Evolutionary conservation across 2,888 invertebrate species (phyloP).

Genomic region (Cheilosia grossa): DNA sequence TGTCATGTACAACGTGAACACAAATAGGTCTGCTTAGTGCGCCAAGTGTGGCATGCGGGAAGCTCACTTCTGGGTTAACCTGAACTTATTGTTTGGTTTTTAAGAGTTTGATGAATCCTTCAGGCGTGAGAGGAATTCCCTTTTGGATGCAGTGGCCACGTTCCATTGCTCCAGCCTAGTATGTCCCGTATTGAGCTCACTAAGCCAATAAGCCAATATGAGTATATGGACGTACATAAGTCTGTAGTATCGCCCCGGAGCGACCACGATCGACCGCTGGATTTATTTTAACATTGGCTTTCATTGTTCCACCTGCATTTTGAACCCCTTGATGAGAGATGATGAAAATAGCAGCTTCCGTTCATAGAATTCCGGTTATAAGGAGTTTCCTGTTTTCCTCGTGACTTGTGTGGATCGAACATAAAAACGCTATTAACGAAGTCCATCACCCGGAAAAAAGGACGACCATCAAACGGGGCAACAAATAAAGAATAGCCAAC

Average conservation of each 20-base stretch:
- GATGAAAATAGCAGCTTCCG: slow-evolving; percentile 30
- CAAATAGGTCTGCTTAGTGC: slow-evolving; percentile 22
- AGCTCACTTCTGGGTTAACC: slow-evolving; percentile 10
- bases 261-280: slow-evolving; percentile 22
- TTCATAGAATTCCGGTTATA: slow-evolving; percentile 24
- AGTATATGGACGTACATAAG: background rate
- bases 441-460: slow-evolving; percentile 24
- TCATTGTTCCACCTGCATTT: slow-evolving; percentile 10
- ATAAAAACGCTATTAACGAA: slow-evolving; percentile 42
- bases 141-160: slow-evolving; percentile 20
- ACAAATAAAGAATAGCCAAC: background rate
- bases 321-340: slow-evolving; percentile 42
- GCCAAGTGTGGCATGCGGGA: background rate
- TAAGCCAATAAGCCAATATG: background rate
- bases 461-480: background rate
- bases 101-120: slow-evolving; percentile 75
- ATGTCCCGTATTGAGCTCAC: too few relatives aligned
- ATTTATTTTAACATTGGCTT: slow-evolving; percentile 21
- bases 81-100: slow-evolving; percentile 66
- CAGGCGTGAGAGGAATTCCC: slow-evolving; percentile 71
- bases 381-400: slow-evolving; percentile 11
- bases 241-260: slow-evolving; percentile 17
- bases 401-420: slow-evolving; percentile 29
- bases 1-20: slow-evolving; percentile 24
- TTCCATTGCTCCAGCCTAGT: slow-evolving; percentile 1